Evolutionary conservation across 2,113 vertebrate species (phyloP), one percentile per base, ranked within the genome.

Genomic region (Dendrocopos noguchii): DNA sequence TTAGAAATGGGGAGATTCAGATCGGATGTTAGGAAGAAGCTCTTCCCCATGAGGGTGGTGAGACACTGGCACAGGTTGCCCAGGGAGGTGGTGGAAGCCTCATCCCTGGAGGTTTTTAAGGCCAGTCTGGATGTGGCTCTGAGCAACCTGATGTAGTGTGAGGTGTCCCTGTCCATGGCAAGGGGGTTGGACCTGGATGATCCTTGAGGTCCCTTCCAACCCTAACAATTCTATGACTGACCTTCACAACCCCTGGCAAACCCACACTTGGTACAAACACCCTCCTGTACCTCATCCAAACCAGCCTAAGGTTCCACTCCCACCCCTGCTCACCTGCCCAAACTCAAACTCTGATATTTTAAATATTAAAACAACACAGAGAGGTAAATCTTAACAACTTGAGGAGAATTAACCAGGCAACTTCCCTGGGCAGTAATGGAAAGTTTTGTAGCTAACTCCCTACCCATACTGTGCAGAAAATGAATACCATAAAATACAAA

Each of bases 401-500:
- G 79, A 88, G 64, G 67, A 94, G 92, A 94, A 93, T 96, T 89
- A 95, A 96, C 31, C 36, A 95, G 91, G 70, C 60, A 88, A 68
- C 86, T 95, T 94, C 59, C 91, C 75, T 76, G 88, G 52, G 84
- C 57, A 95, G 94, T 94, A 95, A 94, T 91, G 84, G 79, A 84
- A 92, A 78, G 46, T 91, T 97, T 94, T 74, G 59, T 28, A 60
- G 79, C 86, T 95, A 95, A 92, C 91, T 94, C 42, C 34, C 95
- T 90, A 28, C 85, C n/a, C 95, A 93, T 92, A 95, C 84, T 96
- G 95, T 96, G 92, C 39, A 2, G 82, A 94, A 91, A 97, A 96
- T 96, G 90, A 97, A 91, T 78, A 84, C 60, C 91, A 81, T 95
- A 96, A 97, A 96, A 89, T 59, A 97, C 72, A 70, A 86, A 53